Conservation (phyloP, 1,140 invertebrate species). For the Drosophila busckii region DNA sequence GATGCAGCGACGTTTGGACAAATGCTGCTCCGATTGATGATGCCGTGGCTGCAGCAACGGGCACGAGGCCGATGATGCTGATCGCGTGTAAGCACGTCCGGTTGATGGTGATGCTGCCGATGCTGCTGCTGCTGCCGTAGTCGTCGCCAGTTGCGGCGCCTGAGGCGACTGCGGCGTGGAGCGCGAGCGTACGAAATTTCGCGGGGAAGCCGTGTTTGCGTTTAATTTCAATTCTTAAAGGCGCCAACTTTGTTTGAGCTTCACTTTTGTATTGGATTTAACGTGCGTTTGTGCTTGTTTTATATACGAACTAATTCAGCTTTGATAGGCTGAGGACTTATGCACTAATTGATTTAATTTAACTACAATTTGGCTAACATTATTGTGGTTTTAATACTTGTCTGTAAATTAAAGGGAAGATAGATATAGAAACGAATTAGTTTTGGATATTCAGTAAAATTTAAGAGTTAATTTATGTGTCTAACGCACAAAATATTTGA, state of each 20-base stretch:
- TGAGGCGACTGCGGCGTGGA: slow-evolving; percentile 69
- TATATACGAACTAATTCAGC: too few species aligned
- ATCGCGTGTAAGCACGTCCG: slow-evolving; percentile 17
- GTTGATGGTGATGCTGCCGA: slow-evolving; percentile 5
- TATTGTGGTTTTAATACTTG: slow-evolving; percentile 42
- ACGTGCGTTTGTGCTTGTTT: too few species aligned
- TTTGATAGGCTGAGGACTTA: too few species aligned
- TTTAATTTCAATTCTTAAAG: slow-evolving; percentile 2
- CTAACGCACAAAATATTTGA: too few species aligned
- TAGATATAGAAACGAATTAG: not conserved
- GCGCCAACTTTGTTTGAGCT: too few species aligned
- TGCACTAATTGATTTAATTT: slow-evolving; percentile 14
- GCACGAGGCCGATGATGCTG: slow-evolving; percentile 42
- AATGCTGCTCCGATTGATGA: slow-evolving; percentile 65
- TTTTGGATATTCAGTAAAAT: not conserved
- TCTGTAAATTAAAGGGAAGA: slow-evolving; percentile 34
- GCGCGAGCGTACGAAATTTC: slow-evolving; percentile 58
- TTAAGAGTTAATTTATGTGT: too few species aligned
- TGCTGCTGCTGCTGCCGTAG: slow-evolving; percentile 17
- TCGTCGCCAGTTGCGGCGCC: slow-evolving; percentile 51
- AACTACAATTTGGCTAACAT: slow-evolving; percentile 62
- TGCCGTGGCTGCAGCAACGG: slow-evolving; percentile 55
- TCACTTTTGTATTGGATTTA: too few species aligned
- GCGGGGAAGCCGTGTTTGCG: slow-evolving; percentile 67
- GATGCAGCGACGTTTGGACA: slow-evolving; percentile 64